These are phyloP conservation scores for Halictus rubicundus DNA, from an alignment of 1,140 invertebrate genomes.

Conservation along the genomic window DNA sequence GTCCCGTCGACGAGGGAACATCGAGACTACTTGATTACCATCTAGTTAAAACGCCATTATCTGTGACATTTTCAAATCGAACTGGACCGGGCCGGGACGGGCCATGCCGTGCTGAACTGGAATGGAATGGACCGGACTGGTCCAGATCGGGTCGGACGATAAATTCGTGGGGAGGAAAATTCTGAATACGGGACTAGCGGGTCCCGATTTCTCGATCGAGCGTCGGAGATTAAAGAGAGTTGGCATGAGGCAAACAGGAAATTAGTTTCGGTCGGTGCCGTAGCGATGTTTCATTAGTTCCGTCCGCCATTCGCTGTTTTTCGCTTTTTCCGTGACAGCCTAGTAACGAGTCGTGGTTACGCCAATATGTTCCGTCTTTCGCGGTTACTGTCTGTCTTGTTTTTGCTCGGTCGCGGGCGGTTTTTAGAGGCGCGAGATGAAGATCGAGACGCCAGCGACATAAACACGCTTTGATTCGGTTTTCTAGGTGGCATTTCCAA, in stretches of 20 bases:
- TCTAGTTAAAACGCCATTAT: slow-evolving; percentile 46
- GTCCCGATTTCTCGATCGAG: neutral
- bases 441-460: too few relatives aligned
- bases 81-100: neutral
- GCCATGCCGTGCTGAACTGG: too few relatives aligned
- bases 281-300: slow-evolving; percentile 5
- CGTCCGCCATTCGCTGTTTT: neutral
- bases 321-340: neutral
- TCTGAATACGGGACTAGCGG: neutral
- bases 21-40: slow-evolving; percentile 38
- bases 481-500: too few relatives aligned
- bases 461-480: too few relatives aligned
- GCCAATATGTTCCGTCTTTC: neutral
- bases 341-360: slow-evolving; percentile 1
- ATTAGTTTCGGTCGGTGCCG: slow-evolving; percentile 20
- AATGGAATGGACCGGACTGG: neutral
- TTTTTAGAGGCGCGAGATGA: too few relatives aligned
- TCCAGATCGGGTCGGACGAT: too few relatives aligned
- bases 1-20: slow-evolving; percentile 23
- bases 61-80: slow-evolving; percentile 31
- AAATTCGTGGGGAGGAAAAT: slow-evolving; percentile 3
- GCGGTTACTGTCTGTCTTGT: neutral
- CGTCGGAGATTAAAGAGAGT: slow-evolving; percentile 29
- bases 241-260: slow-evolving; percentile 33
- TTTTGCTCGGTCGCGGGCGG: neutral